Evolutionary conservation across 2,888 invertebrate species (phyloP), one percentile per base, ranked within the genome.

Genomic region (Noctua fimbriata): DNA sequence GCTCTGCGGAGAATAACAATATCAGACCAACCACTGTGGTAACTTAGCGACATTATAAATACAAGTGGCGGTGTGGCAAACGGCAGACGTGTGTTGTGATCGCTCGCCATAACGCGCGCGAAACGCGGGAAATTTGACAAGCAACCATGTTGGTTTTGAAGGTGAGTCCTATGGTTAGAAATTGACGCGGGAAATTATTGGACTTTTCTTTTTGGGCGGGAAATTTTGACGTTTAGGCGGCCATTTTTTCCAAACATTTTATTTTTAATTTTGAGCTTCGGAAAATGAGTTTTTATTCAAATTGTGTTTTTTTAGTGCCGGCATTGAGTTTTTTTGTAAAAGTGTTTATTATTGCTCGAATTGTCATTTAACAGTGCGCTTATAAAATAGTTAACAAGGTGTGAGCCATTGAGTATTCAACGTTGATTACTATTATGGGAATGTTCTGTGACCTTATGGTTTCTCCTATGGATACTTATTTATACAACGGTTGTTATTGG

Each of bases 1-100:
- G 93, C 92, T 90, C 87, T 92, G 94, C 91, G 89, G 92, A 92
- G 96, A 95, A 96, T 96, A 94, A 95, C 94, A 94, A 95, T 95
- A 94, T 94, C 90, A 90, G 88, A 89, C 85, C 87, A 87, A 90
- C 89, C 90, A 89, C 93, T 94, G 94, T 94, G 94, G 95, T 93
- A 94, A 95, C 92, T 92, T 93, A 93, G 92, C 95, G 94, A 96
- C 95, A 93, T 96, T 96, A 96, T 96, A 96, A 96, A 96, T 96
- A 96, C 95, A 95, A 93, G 96, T 94, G 92, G 90, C 85, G 69
- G 91, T 87, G 88, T 88, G 88, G 84, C 89, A 91, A 92, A 92
- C 90, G 91, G 89, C 95, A 95, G 93, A 95, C 93, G 93, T 94
- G 93, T 93, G 90, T 92, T 87, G 93, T 89, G 91, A 88, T 89